Base-by-base conservation (phyloP, 2,113 vertebrate species). In the Aplodontia rufa region DNA sequence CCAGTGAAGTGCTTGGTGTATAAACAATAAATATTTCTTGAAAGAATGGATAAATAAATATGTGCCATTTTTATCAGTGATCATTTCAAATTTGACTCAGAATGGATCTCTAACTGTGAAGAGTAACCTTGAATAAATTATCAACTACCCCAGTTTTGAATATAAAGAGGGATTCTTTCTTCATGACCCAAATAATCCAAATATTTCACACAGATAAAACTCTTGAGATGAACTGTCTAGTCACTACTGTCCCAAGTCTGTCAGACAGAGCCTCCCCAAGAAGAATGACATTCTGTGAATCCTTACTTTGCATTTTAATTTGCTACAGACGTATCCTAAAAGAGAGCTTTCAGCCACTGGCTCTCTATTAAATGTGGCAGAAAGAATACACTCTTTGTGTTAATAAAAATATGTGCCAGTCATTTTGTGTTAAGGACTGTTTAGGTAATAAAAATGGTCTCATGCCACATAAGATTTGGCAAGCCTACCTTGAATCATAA, bases 311-410 rank as follows among this genome's bases (percentile, higher is more conserved):
- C 92, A 78, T 97, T 97, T 97, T 97, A 93, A 96, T 98, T 97
- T 97, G 94, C 94, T 94, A 79, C 96, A 98, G 96, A 97, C 96
- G 96, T 92, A 96, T 95, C 96, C 92, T 97, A 97, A 98, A 97
- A 93, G 96, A 96, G 95, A 96, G 82, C 96, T 97, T 97, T 98
- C 96, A 97, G 97, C 66, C 76, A 55, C 91, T 64, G 91, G 96
- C 92, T 96, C 92, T 95, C 96, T 97, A 97, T 97, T 96, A 97
- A 98, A 96, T 95, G 95, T 97, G 96, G 97, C 97, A 98, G 97
- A 97, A 98, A 98, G 97, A 98, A 97, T 98, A 98, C 96, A 97
- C 94, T 97, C 97, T 97, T 98, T 98, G 97, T 98, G 97, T 97
- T 98, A 97, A 97, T 97, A 98, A 98, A 97, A 98, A 96, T 97